A percentile compares a stretch with the other conserved stretches of the same genome.
Evolutionary conservation across 2,113 vertebrate species (phyloP).

Genomic region (Lates calcarifer): DNA sequence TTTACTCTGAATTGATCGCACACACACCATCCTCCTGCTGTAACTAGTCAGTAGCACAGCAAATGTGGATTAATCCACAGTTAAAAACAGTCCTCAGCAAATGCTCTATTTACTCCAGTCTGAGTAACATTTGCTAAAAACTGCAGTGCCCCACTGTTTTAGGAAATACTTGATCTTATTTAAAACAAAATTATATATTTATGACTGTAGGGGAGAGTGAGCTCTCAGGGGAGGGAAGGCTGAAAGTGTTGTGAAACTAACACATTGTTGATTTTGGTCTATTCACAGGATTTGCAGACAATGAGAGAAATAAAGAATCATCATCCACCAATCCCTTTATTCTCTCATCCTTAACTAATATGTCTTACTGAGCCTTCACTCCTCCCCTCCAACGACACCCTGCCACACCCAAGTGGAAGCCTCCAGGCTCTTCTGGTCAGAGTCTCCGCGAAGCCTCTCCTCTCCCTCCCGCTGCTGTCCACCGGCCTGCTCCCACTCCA

Average conservation of each 20-base stretch:
- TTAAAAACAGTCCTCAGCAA: neutral
- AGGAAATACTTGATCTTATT: neutral
- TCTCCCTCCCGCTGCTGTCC: constrained; percentile 24
- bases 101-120: neutral
- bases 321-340: neutral
- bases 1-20: neutral
- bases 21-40: neutral
- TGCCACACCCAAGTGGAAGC: constrained; percentile 30
- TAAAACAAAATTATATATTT: neutral
- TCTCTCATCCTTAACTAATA: constrained; percentile 4
- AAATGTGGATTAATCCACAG: neutral
- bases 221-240: neutral
- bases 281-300: constrained; percentile 21
- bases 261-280: neutral
- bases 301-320: neutral
- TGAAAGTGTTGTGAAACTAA: neutral
- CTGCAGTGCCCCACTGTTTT: neutral
- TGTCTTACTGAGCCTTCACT: constrained; percentile 45
- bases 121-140: neutral
- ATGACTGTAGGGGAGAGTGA: neutral
- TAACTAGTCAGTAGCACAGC: neutral
- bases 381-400: constrained; percentile 60
- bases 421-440: constrained; percentile 44
- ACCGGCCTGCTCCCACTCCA: constrained; percentile 42
- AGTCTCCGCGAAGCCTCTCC: constrained; percentile 22